Evolutionary conservation across 1,140 invertebrate species (phyloP).

Genomic region (Bactericera cockerelli): DNA sequence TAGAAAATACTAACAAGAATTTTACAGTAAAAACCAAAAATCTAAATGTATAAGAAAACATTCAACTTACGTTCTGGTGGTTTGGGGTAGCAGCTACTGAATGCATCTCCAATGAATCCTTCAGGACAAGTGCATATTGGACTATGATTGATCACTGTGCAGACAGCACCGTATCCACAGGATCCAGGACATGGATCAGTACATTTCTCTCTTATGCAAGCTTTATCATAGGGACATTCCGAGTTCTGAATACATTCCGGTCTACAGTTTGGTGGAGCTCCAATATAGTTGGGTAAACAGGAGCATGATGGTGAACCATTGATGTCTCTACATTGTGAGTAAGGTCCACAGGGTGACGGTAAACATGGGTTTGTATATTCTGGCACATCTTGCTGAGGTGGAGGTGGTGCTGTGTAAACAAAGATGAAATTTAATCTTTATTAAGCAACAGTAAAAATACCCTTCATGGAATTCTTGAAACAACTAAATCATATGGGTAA

Average conservation of each 20-base stretch:
- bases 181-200: conserved; percentile 51
- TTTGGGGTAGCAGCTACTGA: conserved; percentile 39
- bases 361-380: conserved; percentile 29
- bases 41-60: no score
- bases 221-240: conserved; percentile 46
- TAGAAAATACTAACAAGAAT: no score
- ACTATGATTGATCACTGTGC: conserved; percentile 47
- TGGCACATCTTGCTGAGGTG: conserved; percentile 9
- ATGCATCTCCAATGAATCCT: conserved; percentile 54
- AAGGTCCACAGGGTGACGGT: conserved; percentile 37
- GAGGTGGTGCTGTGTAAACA: conserved; percentile 15
- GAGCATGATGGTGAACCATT: conserved; percentile 46
- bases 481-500: no score
- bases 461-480: no score
- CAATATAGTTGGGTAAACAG: conserved; percentile 46
- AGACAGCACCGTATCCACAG: conserved; percentile 46
- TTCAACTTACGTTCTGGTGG: conserved; percentile 12
- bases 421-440: conserved; percentile 6
- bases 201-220: conserved; percentile 53
- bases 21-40: no score
- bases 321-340: conserved; percentile 41
- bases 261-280: conserved; percentile 50
- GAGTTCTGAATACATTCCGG: conserved; percentile 56
- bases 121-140: conserved; percentile 48
- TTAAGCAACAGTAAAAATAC: no score